A percentile compares a stretch with the other conserved stretches of the same genome.
These are phyloP conservation scores for Mormyrus iriodes DNA, from an alignment of 2,113 vertebrate genomes.

Conservation along the genomic window DNA sequence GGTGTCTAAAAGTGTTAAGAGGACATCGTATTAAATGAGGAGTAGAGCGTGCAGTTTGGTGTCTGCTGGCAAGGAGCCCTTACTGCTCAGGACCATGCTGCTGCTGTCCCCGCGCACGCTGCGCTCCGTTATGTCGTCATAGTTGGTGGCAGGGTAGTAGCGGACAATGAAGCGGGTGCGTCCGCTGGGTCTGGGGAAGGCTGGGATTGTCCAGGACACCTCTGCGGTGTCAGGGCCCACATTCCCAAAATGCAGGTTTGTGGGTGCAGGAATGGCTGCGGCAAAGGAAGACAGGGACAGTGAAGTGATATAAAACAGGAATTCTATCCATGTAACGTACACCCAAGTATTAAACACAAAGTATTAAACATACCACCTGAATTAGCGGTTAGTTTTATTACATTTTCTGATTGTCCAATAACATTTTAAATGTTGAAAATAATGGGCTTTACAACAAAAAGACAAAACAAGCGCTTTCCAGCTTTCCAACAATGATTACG, in stretches of 20 bases:
- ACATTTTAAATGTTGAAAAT: conserved; percentile 50
- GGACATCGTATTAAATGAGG: not conserved
- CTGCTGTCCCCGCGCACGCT: conserved; percentile 63
- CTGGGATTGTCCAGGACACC: conserved; percentile 76
- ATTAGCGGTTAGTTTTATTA: not conserved
- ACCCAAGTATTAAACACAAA: not conserved
- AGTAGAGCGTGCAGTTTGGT: not conserved
- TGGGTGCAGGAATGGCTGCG: conserved; percentile 86
- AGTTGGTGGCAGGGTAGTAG: conserved; percentile 82
- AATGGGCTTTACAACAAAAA: not conserved
- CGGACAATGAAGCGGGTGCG: conserved; percentile 73
- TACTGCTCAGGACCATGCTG: conserved; percentile 74
- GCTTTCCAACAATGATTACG: conserved; percentile 46
- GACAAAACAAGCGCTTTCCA: conserved; percentile 23
- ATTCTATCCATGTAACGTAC: not conserved
- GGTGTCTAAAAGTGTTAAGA: not conserved
- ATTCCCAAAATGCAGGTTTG: conserved; percentile 74
- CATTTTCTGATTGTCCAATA: not conserved
- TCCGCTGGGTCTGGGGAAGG: conserved; percentile 63
- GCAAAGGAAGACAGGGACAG: not conserved
- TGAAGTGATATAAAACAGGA: not conserved
- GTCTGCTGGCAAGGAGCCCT: conserved; percentile 33
- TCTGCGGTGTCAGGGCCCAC: conserved; percentile 74
- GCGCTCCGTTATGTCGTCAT: conserved; percentile 76
- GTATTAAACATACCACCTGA: not conserved